Conservation (phyloP, 2,888 invertebrate genomes). For the Carterocephalus palaemon region DNA sequence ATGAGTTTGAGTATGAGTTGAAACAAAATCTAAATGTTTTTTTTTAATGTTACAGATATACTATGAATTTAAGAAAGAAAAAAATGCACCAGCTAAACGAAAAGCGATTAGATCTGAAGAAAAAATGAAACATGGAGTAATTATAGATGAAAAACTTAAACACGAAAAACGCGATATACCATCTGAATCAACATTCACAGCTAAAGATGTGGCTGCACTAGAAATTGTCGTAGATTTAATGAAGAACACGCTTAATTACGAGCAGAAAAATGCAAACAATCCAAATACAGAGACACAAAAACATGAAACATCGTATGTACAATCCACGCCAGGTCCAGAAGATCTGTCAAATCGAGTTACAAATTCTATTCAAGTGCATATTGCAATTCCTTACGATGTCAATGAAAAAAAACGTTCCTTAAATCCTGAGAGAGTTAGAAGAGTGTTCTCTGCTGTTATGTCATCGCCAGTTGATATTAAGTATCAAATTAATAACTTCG, state of each 20-base stretch:
- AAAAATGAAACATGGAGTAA: constrained; percentile 11
- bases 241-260: constrained; percentile 39
- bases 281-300: constrained; percentile 7
- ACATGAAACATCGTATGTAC: not conserved
- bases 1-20: no score
- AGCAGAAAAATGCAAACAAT: constrained; percentile 30
- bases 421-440: constrained; percentile 43
- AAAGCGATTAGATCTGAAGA: not conserved
- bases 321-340: not conserved
- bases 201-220: constrained; percentile 55
- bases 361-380: constrained; percentile 58
- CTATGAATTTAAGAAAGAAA: not conserved
- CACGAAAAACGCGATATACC: constrained; percentile 37
- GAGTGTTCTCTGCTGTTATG: constrained; percentile 58
- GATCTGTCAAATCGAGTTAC: constrained; percentile 25
- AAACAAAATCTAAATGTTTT: no score
- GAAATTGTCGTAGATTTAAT: constrained; percentile 58
- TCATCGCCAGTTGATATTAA: constrained; percentile 58
- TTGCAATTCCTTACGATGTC: constrained; percentile 47
- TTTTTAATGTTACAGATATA: constrained; percentile 13
- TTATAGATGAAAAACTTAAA: constrained; percentile 22
- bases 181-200: constrained; percentile 41
- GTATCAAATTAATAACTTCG: constrained; percentile 55
- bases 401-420: constrained; percentile 44
- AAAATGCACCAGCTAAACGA: not conserved